These are phyloP conservation scores for Paralvinella palmiformis DNA, from an alignment of 1,140 invertebrate species.

Conservation along the genomic window DNA sequence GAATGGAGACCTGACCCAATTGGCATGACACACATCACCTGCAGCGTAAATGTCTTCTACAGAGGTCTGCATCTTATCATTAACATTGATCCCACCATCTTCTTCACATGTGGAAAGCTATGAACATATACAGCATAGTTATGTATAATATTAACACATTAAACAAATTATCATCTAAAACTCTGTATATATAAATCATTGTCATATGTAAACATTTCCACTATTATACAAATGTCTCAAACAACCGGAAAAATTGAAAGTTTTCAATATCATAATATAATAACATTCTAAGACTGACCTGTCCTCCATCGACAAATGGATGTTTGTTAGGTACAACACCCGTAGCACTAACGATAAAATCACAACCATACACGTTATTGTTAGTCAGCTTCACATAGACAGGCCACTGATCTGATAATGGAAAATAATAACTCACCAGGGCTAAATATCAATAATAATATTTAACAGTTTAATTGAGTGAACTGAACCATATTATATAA, in stretches of 20 bases:
- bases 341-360: slow-evolving; percentile 92
- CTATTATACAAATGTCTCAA: too few species aligned
- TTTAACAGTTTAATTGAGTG: too few species aligned
- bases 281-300: too few species aligned
- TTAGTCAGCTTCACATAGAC: slow-evolving; percentile 70
- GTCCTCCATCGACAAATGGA: slow-evolving; percentile 37
- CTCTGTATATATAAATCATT: not conserved
- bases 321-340: slow-evolving; percentile 70
- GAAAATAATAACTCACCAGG: too few species aligned
- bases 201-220: not conserved
- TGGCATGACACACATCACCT: slow-evolving; percentile 81
- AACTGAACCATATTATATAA: too few species aligned
- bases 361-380: slow-evolving; percentile 70
- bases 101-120: slow-evolving; percentile 55
- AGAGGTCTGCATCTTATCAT: slow-evolving; percentile 80
- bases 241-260: too few species aligned
- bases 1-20: slow-evolving; percentile 69
- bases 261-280: too few species aligned
- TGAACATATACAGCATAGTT: not conserved
- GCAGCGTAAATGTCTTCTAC: slow-evolving; percentile 79
- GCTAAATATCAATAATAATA: too few species aligned
- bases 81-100: slow-evolving; percentile 68
- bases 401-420: slow-evolving; percentile 55
- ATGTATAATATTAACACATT: too few species aligned
- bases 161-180: not conserved